Conservation (phyloP, 2,888 invertebrate genomes). For the Patella caerulea region DNA sequence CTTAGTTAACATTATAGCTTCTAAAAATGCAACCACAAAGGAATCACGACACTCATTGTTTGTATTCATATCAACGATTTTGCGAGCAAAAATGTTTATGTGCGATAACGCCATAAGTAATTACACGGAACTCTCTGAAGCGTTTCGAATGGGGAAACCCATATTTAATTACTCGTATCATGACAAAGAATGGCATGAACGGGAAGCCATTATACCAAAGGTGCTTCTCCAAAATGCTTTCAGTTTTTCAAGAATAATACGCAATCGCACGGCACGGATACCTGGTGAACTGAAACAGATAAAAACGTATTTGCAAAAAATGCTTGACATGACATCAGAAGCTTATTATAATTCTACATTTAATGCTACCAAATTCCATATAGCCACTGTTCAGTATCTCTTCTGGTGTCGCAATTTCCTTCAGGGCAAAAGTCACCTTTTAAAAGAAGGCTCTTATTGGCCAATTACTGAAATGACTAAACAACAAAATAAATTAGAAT, state of each 20-base stretch:
- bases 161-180: conserved; percentile 49
- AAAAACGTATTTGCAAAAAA: conserved; percentile 17
- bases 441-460: conserved; percentile 43
- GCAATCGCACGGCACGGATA: conserved; percentile 29
- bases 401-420: conserved; percentile 22
- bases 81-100: conserved; percentile 41
- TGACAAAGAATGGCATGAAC: conserved; percentile 27
- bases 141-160: conserved; percentile 36
- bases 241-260: conserved; percentile 27
- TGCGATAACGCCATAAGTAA: conserved; percentile 38
- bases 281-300: conserved; percentile 31
- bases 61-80: conserved; percentile 25
- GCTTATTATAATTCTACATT: conserved; percentile 21
- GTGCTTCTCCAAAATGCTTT: conserved; percentile 38
- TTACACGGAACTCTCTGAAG: conserved; percentile 40
- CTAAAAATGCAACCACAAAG: not conserved
- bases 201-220: conserved; percentile 39
- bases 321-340: conserved; percentile 27
- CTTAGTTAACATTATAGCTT: not conserved
- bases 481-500: conserved; percentile 30
- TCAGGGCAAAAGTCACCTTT: conserved; percentile 43
- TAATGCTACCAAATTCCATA: conserved; percentile 4
- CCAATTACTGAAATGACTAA: conserved; percentile 35
- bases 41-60: conserved; percentile 30
- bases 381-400: conserved; percentile 22